Evolutionary conservation across 2,113 vertebrate species (phyloP), one percentile per base, ranked within the genome.

Genomic region (Urocynchramus pylzowi): DNA sequence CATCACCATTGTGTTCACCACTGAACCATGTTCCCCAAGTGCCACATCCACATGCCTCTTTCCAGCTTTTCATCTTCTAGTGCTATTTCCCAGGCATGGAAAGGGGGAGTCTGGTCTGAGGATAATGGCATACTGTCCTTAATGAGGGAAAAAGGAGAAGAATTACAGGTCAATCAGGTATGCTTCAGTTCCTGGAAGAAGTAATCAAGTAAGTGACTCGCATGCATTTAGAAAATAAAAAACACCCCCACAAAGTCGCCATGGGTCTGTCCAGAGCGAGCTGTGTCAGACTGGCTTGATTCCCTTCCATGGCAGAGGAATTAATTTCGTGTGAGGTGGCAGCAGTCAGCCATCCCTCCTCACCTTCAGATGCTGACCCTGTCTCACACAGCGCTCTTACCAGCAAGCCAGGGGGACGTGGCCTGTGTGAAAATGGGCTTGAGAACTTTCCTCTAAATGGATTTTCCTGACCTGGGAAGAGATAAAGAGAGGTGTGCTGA

Each of bases 211-310:
- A 67, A 86, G 49, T 78, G 54, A 70, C 56, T 84, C 9, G 5
- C 30, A 41, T 30, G 24, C 73, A 44, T 75, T 87, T 71, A 91
- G 56, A 81, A 89, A 78, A 93, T 75, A 67, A 80, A 65, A 87
- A 74, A 11, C 63, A 78, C 37, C 31, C 31, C 64, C 71, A 78
- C 27, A 63, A 91, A 91, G 21, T 68, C 56, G 68, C 3, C 1
- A 8, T n/a, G 50, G 11, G 5, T 65, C 71, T 86, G 35, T 64
- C 60, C 70, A 82, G 57, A 67, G 23, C 0, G 31, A 84, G 77
- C 81, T 67, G 21, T 78, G 79, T 71, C 69, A 75, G 44, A 13
- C 73, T 74, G 59, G 31, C 45, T 68, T 11, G 33, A 33, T 81
- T 84, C 45, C 69, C 31, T n/a, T 37, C 2, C 6, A 15, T 27